These are phyloP conservation scores for Meloidogyne floridensis DNA, from an alignment of 1,140 invertebrate genomes.

Conservation along the genomic window DNA sequence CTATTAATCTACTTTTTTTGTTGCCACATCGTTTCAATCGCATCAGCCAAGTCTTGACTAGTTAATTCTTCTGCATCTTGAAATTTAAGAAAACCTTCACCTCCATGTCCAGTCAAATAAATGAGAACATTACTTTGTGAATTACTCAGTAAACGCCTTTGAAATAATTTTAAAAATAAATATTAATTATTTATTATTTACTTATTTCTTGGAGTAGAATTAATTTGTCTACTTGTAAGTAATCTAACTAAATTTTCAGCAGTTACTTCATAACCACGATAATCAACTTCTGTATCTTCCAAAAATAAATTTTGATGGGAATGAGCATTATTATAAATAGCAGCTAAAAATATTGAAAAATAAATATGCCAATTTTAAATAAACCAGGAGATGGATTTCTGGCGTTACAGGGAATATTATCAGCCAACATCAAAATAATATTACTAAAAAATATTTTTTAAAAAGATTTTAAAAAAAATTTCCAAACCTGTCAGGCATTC, in stretches of 20 bases:
- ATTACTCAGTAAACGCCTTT: constrained; percentile 81
- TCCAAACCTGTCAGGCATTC: constrained; percentile 83
- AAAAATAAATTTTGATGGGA: constrained; percentile 96
- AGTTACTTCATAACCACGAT: constrained; percentile 95
- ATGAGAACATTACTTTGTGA: constrained; percentile 95
- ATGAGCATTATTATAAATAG: constrained; percentile 95
- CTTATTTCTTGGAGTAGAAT: constrained; percentile 90
- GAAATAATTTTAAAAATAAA: not conserved
- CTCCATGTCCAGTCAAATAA: constrained; percentile 91
- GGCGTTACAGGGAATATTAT: constrained; percentile 99
- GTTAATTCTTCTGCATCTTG: constrained; percentile 99
- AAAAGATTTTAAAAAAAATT: not conserved
- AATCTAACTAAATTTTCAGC: constrained; percentile 97
- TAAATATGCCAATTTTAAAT: not conserved
- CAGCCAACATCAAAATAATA: constrained; percentile 97
- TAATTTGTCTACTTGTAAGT: constrained; percentile 84
- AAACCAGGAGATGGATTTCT: constrained; percentile 88
- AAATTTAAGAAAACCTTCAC: constrained; percentile 98
- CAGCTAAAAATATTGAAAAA: constrained; percentile 69
- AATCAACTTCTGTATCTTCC: constrained; percentile 95
- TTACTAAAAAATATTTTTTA: constrained; percentile 67
- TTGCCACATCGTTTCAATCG: constrained; percentile 99
- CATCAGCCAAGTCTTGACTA: constrained; percentile 96
- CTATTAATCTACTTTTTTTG: constrained; percentile 20
- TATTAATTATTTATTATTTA: not conserved